These are phyloP conservation scores for Cygnus atratus DNA, from an alignment of 2,113 vertebrate genomes.

Conservation along the genomic window DNA sequence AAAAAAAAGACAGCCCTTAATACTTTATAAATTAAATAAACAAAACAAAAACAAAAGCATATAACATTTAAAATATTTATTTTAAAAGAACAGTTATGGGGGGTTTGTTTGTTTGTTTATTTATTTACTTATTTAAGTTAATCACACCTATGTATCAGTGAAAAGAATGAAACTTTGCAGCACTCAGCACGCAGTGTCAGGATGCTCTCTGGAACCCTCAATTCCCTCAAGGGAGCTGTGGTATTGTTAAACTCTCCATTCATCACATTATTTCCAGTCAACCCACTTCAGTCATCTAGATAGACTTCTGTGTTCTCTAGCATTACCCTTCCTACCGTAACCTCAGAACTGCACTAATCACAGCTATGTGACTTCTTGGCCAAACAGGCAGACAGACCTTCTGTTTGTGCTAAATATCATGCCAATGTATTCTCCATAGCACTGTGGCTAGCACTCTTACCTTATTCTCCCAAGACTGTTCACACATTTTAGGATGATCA, in stretches of 20 bases:
- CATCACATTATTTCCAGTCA: background rate
- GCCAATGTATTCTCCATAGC: background rate
- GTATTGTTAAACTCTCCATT: background rate
- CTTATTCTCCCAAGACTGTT: background rate
- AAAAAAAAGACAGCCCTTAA: background rate
- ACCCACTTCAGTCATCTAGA: background rate
- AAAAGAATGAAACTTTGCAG: background rate
- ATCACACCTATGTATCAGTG: background rate
- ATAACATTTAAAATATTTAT: background rate
- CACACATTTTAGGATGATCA: background rate
- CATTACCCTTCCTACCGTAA: background rate
- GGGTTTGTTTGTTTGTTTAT: background rate
- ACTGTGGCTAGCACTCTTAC: background rate
- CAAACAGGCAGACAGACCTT: background rate
- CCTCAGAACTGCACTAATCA: background rate
- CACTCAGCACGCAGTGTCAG: background rate
- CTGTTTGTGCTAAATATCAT: background rate
- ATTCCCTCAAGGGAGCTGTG: background rate
- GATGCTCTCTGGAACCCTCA: background rate
- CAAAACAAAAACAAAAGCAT: background rate
- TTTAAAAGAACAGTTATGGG: background rate
- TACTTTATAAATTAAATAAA: background rate
- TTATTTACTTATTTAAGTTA: background rate
- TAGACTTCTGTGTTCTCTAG: background rate
- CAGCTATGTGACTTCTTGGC: background rate